Evolutionary conservation across 2,113 vertebrate genomes (phyloP).

Genomic region (Lutjanus erythropterus): DNA sequence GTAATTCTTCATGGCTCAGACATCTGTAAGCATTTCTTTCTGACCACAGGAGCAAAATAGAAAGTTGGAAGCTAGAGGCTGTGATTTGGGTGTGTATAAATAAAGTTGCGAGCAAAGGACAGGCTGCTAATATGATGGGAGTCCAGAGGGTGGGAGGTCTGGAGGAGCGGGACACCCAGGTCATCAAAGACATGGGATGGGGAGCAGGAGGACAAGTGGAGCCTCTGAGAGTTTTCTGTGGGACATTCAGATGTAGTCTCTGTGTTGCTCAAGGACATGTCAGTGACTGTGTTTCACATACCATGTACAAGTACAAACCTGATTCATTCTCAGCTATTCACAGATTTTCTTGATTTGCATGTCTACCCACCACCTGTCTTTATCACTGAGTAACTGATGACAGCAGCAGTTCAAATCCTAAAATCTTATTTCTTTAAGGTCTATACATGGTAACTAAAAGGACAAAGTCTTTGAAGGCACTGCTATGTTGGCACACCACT

Average conservation of each 20-base stretch:
- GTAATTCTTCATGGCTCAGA: constrained; percentile 67
- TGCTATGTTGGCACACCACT: background rate
- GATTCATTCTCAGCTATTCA: background rate
- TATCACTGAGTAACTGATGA: background rate
- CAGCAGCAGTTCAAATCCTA: background rate
- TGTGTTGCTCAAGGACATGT: background rate
- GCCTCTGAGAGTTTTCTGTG: background rate
- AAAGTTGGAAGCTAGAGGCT: constrained; percentile 79
- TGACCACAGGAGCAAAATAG: constrained; percentile 80
- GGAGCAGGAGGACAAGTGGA: constrained; percentile 7
- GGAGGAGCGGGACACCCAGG: constrained; percentile 34
- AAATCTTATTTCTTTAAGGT: background rate
- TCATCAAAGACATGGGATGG: constrained; percentile 33
- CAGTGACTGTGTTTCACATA: constrained; percentile 5
- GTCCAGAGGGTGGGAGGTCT: constrained; percentile 55
- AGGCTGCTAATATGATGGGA: constrained; percentile 68
- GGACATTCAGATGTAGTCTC: background rate
- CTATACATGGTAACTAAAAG: background rate
- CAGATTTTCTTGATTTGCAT: background rate
- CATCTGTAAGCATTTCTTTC: constrained; percentile 83
- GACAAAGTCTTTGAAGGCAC: background rate
- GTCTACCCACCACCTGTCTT: background rate
- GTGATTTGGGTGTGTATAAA: constrained; percentile 84
- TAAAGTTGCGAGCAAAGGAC: constrained; percentile 71
- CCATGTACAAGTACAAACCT: background rate